These are phyloP conservation scores for Aricia artaxerxes DNA, from an alignment of 2,888 invertebrate genomes.

Conservation along the genomic window DNA sequence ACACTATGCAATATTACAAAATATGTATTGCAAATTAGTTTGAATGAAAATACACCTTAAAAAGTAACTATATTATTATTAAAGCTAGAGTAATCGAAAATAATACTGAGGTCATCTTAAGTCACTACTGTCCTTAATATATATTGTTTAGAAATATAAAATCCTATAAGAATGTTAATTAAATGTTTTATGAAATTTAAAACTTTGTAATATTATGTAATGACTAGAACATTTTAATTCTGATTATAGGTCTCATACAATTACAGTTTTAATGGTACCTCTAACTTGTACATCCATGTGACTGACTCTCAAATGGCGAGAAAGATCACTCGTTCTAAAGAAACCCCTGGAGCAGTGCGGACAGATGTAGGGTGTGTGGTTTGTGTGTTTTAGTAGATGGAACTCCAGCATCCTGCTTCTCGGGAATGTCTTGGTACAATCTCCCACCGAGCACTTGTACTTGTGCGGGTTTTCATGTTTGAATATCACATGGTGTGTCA, in stretches of 20 bases:
- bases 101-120: neutral
- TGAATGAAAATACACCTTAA: no score
- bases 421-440: conserved; percentile 67
- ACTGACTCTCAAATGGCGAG: conserved; percentile 62
- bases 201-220: neutral
- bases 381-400: conserved; percentile 70
- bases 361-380: conserved; percentile 69
- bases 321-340: conserved; percentile 67
- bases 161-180: neutral
- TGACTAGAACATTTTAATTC: neutral
- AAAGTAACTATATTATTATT: no score
- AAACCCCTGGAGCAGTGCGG: conserved; percentile 69
- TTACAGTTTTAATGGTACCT: conserved; percentile 38
- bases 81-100: neutral
- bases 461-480: conserved; percentile 69
- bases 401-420: conserved; percentile 70
- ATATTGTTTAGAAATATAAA: neutral
- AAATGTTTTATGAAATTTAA: neutral
- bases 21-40: neutral
- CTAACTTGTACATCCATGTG: conserved; percentile 58
- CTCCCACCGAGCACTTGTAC: conserved; percentile 67
- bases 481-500: conserved; percentile 66
- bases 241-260: neutral
- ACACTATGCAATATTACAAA: neutral
- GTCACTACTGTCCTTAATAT: neutral